These are phyloP conservation scores for Pomacea maculata DNA, from an alignment of 1,140 invertebrate species.

Conservation along the genomic window DNA sequence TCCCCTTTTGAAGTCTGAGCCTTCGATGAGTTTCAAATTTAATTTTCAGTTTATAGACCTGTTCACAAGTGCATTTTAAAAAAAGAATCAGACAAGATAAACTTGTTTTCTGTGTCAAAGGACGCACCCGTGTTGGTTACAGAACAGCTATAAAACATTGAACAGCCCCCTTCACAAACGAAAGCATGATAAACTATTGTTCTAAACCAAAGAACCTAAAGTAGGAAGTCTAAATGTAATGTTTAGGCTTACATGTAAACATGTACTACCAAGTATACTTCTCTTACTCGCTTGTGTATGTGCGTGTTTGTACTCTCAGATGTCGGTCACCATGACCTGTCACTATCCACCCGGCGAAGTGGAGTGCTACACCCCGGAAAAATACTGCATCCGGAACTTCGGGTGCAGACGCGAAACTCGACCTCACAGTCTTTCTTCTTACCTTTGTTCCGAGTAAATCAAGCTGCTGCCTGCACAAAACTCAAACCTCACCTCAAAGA, in stretches of 20 bases:
- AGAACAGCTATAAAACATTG: too few relatives aligned
- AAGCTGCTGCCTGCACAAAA: too few relatives aligned
- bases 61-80: too few relatives aligned
- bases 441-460: not conserved
- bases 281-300: conserved; percentile 6
- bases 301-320: not conserved
- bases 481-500: too few relatives aligned
- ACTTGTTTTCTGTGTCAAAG: too few relatives aligned
- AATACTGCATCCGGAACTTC: conserved; percentile 49
- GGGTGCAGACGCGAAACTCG: conserved; percentile 42
- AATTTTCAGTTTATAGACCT: not conserved
- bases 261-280: conserved; percentile 22
- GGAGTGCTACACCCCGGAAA: conserved; percentile 47
- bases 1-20: too few relatives aligned
- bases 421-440: not conserved
- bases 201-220: too few relatives aligned
- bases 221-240: too few relatives aligned
- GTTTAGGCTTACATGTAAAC: not conserved
- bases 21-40: not conserved
- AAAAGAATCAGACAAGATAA: too few relatives aligned
- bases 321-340: conserved; percentile 27
- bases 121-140: too few relatives aligned
- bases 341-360: conserved; percentile 48
- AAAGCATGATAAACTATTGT: too few relatives aligned
- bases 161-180: too few relatives aligned